These are phyloP conservation scores for Passer domesticus DNA, from an alignment of 2,113 vertebrate species.

Conservation along the genomic window DNA sequence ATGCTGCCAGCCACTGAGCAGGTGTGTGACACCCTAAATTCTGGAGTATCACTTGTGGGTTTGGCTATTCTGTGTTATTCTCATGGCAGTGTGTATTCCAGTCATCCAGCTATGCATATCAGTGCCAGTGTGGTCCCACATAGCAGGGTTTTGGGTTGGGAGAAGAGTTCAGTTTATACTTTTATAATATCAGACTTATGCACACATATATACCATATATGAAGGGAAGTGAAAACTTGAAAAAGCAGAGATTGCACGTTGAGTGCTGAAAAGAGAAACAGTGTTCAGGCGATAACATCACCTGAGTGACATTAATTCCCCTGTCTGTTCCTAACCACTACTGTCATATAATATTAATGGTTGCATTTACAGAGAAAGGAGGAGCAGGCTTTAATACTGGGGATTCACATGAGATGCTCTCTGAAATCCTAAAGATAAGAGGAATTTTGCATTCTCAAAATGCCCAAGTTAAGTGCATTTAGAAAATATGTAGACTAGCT, in stretches of 20 bases:
- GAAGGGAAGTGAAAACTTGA: neutral
- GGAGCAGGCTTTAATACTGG: neutral
- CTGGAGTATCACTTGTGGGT: neutral
- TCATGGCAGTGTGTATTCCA: neutral
- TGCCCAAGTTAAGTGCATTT: neutral
- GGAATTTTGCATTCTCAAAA: constrained; percentile 1
- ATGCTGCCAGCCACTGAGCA: neutral
- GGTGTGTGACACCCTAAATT: neutral
- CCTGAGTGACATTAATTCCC: neutral
- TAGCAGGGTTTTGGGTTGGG: rapidly evolving
- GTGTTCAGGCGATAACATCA: neutral
- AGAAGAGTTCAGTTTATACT: neutral
- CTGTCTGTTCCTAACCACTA: neutral
- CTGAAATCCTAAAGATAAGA: constrained; percentile 1
- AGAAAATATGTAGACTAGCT: neutral
- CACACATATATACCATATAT: no score
- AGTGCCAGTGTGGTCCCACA: rapidly evolving
- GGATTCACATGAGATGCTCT: neutral
- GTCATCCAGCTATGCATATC: neutral
- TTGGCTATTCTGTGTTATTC: neutral
- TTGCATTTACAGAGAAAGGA: neutral
- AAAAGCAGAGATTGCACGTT: neutral
- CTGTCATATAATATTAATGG: neutral
- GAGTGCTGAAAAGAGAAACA: neutral
- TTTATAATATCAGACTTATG: neutral